phyloP scores from a whole-genome alignment of 2,888 invertebrate genomes.

The Cepaea hortensis region DNA sequence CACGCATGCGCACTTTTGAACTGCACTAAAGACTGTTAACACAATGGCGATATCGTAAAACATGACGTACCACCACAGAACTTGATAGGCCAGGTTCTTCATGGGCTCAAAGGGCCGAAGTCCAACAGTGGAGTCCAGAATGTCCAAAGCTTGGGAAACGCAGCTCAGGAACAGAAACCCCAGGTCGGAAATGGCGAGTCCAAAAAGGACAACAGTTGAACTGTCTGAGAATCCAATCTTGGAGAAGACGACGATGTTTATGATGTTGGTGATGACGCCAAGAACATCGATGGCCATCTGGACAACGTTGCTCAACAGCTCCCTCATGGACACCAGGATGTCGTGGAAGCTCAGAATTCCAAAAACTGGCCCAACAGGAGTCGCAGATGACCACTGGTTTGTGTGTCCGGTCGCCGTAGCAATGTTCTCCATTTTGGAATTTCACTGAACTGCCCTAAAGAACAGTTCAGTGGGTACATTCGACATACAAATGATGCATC shows the following conservation, averaged over 20 bases:
- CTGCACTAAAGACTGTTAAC: conserved; percentile 16
- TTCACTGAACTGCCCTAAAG: too few relatives aligned
- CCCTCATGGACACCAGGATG: not conserved
- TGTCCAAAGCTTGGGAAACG: conserved; percentile 2
- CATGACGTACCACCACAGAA: conserved; percentile 2
- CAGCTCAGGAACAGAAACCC: conserved; percentile 10
- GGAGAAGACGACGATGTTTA: conserved; percentile 28
- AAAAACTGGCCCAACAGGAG: too few relatives aligned
- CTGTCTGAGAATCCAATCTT: conserved; percentile 16
- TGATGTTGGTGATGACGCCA: not conserved
- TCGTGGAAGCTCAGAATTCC: not conserved
- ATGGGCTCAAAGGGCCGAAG: conserved; percentile 13
- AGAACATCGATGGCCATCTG: not conserved
- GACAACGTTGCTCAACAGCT: conserved; percentile 4
- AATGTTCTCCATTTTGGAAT: too few relatives aligned
- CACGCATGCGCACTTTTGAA: conserved; percentile 36
- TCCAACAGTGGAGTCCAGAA: conserved; percentile 8
- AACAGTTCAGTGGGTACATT: too few relatives aligned
- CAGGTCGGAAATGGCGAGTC: not conserved
- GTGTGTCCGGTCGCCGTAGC: too few relatives aligned
- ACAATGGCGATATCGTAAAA: conserved; percentile 7
- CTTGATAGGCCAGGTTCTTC: not conserved
- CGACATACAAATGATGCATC: too few relatives aligned
- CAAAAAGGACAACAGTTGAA: not conserved
- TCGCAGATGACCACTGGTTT: too few relatives aligned